Evolutionary conservation across 2,113 vertebrate genomes (phyloP).

Genomic region (Gallinago media): DNA sequence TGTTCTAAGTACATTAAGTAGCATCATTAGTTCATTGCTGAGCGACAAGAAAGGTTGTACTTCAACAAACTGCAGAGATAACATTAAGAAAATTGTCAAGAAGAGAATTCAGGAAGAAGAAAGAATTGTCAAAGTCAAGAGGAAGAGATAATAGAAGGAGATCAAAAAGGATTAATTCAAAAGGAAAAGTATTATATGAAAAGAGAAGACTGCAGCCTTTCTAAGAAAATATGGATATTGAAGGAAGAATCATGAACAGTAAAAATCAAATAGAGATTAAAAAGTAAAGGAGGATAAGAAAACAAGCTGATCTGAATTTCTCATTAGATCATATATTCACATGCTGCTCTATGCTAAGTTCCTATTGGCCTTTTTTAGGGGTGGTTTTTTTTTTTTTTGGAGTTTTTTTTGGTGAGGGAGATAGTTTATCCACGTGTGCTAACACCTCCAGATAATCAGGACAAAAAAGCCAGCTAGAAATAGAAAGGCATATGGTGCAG

Average conservation of each 20-base stretch:
- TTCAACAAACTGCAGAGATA: not conserved
- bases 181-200: not conserved
- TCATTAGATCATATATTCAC: not conserved
- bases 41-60: not conserved
- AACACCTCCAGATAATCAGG: not conserved
- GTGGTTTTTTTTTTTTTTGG: not conserved
- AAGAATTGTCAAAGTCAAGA: not conserved
- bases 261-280: not conserved
- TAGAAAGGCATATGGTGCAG: not conserved
- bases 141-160: not conserved
- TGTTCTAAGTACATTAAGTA: not conserved
- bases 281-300: not conserved
- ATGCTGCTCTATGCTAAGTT: not conserved
- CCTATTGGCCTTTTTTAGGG: not conserved
- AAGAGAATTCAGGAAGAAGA: not conserved
- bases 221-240: not conserved
- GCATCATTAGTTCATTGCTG: not conserved
- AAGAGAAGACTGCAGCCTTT: not conserved
- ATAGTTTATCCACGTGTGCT: not conserved
- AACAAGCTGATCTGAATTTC: not conserved
- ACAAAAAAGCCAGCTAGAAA: not conserved
- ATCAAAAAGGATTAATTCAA: conserved; percentile 20
- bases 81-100: not conserved
- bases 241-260: not conserved
- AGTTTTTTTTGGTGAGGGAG: not conserved